A percentile compares a stretch with the other conserved stretches of the same genome.
phyloP scores from a whole-genome alignment of 2,888 invertebrate genomes.

The Zhuqinia jingwanae region DNA sequence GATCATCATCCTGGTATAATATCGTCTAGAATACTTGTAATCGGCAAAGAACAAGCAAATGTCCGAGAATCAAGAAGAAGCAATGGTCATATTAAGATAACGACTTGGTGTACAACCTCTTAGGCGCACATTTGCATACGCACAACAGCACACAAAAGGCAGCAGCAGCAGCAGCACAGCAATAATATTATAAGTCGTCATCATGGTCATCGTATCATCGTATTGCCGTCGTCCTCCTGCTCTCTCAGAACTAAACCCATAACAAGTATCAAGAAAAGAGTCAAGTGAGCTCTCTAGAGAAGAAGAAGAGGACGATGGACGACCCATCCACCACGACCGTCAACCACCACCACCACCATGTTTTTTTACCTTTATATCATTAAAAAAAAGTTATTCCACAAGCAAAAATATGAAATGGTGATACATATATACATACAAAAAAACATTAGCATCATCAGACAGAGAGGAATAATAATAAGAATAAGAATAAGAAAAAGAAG shows the following conservation, averaged over 20 bases:
- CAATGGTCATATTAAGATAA: slow-evolving; percentile 58
- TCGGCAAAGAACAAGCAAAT: slow-evolving; percentile 46
- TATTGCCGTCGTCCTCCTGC: background rate
- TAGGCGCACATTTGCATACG: slow-evolving; percentile 50
- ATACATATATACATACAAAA: no score
- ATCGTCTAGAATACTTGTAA: slow-evolving; percentile 54
- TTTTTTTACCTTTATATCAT: background rate
- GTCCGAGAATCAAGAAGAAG: background rate
- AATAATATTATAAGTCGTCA: slow-evolving; percentile 15
- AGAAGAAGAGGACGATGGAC: background rate
- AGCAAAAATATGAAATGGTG: slow-evolving; percentile 7
- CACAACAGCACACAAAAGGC: slow-evolving; percentile 1
- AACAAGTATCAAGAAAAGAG: no score
- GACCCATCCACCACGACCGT: slow-evolving; percentile 19
- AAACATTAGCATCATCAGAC: background rate
- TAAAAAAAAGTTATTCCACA: background rate
- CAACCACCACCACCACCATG: no score
- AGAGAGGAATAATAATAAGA: no score
- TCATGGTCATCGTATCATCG: slow-evolving; percentile 6
- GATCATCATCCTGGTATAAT: background rate
- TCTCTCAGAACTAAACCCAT: background rate
- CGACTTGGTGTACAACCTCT: slow-evolving; percentile 41
- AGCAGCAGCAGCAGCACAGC: background rate
- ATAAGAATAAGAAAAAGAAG: no score
- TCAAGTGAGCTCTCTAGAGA: no score